Conservation (phyloP, 2,888 invertebrate species). For the Lordiphosa andalusiaca region DNA sequence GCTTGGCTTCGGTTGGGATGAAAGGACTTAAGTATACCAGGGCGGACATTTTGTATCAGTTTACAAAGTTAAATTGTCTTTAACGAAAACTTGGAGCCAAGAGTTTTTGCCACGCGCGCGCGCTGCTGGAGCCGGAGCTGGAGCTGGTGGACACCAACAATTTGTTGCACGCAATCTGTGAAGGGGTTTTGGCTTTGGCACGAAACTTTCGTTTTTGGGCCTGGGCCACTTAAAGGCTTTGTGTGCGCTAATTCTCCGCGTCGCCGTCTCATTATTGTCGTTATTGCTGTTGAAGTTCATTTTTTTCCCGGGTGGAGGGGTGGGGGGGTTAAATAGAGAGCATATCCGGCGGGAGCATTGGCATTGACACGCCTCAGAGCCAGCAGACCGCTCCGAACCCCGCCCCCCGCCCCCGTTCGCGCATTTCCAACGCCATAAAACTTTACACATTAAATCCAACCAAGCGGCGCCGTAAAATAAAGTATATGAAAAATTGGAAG, state of each 20-base stretch:
- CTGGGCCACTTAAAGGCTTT: conserved; percentile 45
- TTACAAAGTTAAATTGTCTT: conserved; percentile 74
- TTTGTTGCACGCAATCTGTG: conserved; percentile 46
- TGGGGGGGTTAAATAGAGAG: conserved; percentile 60
- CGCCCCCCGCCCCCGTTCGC: too few relatives aligned
- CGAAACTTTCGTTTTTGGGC: conserved; percentile 9
- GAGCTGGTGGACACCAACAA: conserved; percentile 32
- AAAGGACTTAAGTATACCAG: conserved; percentile 61
- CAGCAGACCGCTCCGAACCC: too few relatives aligned
- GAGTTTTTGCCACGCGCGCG: conserved; percentile 24
- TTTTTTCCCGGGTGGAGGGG: conserved; percentile 24
- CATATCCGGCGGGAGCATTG: conserved; percentile 54
- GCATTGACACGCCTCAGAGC: too few relatives aligned
- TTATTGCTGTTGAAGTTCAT: conserved; percentile 65
- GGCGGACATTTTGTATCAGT: conserved; percentile 73
- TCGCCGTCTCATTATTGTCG: conserved; percentile 60
- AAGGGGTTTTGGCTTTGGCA: conserved; percentile 3
- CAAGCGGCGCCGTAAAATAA: conserved; percentile 43
- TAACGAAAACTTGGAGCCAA: conserved; percentile 63
- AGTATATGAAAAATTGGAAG: conserved; percentile 17
- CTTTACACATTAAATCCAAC: conserved; percentile 60
- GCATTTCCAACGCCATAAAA: conserved; percentile 38
- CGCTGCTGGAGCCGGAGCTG: not conserved
- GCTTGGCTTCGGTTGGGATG: too few relatives aligned
- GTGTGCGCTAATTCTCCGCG: conserved; percentile 34